Conservation (phyloP, 30 jellyfish, hydroid and myxozoan genomes). For the Nemopilema nomurai region DNA sequence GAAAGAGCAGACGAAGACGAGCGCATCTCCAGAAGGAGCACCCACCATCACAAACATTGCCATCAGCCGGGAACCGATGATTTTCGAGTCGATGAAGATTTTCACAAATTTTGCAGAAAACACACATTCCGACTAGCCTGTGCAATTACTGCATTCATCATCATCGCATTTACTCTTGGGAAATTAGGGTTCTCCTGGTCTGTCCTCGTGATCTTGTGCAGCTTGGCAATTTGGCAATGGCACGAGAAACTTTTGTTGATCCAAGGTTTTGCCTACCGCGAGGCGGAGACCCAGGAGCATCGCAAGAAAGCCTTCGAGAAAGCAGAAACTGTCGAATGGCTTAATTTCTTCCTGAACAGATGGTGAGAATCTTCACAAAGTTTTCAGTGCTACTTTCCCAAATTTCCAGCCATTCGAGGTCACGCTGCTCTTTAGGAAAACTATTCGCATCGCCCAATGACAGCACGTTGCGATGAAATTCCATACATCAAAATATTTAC, state of each 20-base stretch:
- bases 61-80: conserved; percentile 11
- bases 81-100: conserved; percentile 38
- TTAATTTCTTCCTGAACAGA: conserved; percentile 84
- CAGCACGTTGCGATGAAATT: no score
- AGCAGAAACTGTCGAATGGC: conserved; percentile 98
- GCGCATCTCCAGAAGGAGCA: background rate
- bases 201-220: conserved; percentile 65
- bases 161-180: conserved; percentile 75
- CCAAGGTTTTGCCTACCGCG: conserved; percentile 80
- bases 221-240: conserved; percentile 90
- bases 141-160: conserved; percentile 74
- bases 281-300: conserved; percentile 88
- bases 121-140: conserved; percentile 76
- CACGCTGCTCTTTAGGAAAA: no score
- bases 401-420: no score
- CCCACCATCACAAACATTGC: background rate
- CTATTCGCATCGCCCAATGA: no score
- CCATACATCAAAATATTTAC: no score
- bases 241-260: conserved; percentile 63
- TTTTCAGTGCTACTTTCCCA: no score
- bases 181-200: conserved; percentile 75
- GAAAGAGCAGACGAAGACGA: background rate
- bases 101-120: conserved; percentile 42
- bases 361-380: no score
- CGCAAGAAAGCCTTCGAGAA: conserved; percentile 88